Evolutionary conservation across 2,113 vertebrate species (phyloP).

Genomic region (Ivindomyrus marchei): DNA sequence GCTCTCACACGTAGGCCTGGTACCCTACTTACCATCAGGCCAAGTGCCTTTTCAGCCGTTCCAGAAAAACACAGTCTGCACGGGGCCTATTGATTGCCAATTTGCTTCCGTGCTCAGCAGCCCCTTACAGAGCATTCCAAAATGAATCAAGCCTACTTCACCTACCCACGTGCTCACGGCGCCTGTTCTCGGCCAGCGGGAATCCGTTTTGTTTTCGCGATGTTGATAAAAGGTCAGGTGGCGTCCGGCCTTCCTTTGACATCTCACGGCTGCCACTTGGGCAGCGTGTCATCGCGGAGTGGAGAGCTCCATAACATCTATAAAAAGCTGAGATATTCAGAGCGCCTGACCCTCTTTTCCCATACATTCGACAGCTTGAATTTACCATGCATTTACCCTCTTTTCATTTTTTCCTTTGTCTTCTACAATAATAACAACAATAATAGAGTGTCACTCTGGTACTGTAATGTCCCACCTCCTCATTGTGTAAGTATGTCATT

Average conservation of each 20-base stretch:
- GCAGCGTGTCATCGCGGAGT: background rate
- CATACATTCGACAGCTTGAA: background rate
- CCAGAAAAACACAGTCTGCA: background rate
- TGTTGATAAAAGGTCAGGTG: constrained; percentile 6
- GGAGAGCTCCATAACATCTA: background rate
- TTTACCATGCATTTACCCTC: background rate
- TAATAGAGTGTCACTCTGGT: background rate
- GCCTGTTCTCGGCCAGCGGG: background rate
- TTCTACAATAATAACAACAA: background rate
- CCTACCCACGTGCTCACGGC: background rate
- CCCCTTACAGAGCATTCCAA: background rate
- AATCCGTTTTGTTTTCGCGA: background rate
- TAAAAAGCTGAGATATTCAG: background rate
- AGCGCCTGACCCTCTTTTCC: background rate
- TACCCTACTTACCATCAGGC: background rate
- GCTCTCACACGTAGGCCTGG: background rate
- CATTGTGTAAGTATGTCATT: background rate
- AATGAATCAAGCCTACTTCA: background rate
- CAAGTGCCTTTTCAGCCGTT: background rate
- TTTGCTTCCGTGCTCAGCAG: background rate
- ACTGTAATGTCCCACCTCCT: background rate
- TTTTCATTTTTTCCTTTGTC: background rate
- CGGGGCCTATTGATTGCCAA: background rate
- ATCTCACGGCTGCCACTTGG: background rate
- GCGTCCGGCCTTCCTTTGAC: background rate